Evolutionary conservation across 1,140 invertebrate species (phyloP), one percentile per base, ranked within the genome.

Genomic region (Bombus picipes): DNA sequence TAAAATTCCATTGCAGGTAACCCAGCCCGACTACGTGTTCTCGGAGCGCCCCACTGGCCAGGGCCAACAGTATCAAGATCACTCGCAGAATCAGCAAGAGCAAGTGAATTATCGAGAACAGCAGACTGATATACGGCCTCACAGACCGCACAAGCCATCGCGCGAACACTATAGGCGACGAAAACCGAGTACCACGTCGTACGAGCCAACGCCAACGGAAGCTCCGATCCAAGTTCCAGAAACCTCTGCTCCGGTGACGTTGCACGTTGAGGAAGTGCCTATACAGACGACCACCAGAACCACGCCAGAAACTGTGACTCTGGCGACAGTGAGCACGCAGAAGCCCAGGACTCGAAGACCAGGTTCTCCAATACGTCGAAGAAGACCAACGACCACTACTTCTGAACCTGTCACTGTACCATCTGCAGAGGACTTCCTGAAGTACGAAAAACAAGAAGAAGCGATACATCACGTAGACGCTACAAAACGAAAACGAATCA

Each of bases 381-480:
- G 92, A 39, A 87, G 90, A 2, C 88, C 90, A 4, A 80, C 89
- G 13, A 91, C 89, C 0, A 92, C 92, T 1, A 91, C 92, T 15
- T 47, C 87, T 13, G 81, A 91, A 41, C 68, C 91, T 18, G n/a
- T 76, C 28, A 81, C 90, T 1, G 59, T 68, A 28, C 57, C 83
- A 3, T 13, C n/a, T 1, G 2, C 32, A 1, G 89, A 89, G 1
- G 91, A 93, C 25, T 85, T 71, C 15, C 47, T 85, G 10, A 93
- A 87, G n/a, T 92, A 93, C 59, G 87, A 90, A 6, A 86, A 75
- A 13, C 88, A 88, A 10, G 89, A 72, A 13, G 86, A 89, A 0
- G 22, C 22, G 15, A 43, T 76, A 28, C 65, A 76, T 25, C 89
- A 90, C 12, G 41, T 82, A n/a, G 92, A 90, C 71, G n/a, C 22